Conservation (phyloP, 2,888 invertebrate species). For the Drosophila atripex region DNA sequence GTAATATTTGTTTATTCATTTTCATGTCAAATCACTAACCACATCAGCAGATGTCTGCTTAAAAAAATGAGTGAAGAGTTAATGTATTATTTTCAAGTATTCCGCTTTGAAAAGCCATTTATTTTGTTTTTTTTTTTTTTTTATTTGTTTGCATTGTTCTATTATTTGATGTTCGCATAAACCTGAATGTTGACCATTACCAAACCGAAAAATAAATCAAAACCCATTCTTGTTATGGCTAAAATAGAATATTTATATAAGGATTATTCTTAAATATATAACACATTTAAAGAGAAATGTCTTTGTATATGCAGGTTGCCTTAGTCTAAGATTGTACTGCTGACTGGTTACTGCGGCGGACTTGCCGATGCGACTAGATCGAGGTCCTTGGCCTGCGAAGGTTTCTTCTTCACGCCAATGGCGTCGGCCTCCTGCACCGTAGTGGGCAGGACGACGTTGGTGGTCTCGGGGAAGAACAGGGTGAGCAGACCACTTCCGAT, state of each 20-base stretch:
- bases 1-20: background rate
- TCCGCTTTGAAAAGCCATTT: constrained; percentile 1
- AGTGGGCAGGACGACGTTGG: constrained; percentile 86
- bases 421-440: constrained; percentile 86
- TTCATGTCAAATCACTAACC: background rate
- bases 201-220: constrained; percentile 13
- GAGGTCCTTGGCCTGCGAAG: constrained; percentile 44
- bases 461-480: constrained; percentile 87
- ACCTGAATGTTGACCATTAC: constrained; percentile 33
- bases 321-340: constrained; percentile 28
- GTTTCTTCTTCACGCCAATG: constrained; percentile 79
- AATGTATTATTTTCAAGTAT: background rate
- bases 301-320: constrained; percentile 53
- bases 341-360: constrained; percentile 15
- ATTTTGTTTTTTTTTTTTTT: background rate
- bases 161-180: constrained; percentile 4
- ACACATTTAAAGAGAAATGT: constrained; percentile 46
- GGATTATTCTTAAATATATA: constrained; percentile 24
- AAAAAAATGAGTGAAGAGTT: background rate
- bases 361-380: constrained; percentile 18
- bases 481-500: constrained; percentile 86
- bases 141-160: background rate
- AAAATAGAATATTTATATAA: constrained; percentile 3
- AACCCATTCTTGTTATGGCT: constrained; percentile 9
- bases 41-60: background rate